phyloP scores from a whole-genome alignment of 2,797 vertebrate genomes.

The Mareca penelope region DNA sequence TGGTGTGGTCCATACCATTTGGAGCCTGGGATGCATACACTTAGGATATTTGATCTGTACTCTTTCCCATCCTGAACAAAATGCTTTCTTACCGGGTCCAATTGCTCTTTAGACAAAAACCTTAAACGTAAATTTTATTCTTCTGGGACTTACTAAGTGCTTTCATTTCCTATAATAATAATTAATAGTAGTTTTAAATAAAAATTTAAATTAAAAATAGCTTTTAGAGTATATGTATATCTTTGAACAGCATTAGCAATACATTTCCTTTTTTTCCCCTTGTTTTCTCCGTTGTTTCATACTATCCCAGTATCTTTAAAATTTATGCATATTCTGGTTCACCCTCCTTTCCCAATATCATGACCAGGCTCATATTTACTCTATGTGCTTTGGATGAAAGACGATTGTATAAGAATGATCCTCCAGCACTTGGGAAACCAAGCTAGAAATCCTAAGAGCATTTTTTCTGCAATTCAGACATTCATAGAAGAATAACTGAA shows the following conservation, averaged over 20 bases:
- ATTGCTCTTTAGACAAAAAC: background rate
- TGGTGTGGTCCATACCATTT: background rate
- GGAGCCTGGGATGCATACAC: background rate
- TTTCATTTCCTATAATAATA: background rate
- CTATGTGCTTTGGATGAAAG: background rate
- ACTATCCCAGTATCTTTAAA: background rate
- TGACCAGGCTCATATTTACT: background rate
- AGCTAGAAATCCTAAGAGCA: background rate
- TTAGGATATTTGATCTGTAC: background rate
- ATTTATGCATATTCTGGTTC: background rate
- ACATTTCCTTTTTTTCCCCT: too few species aligned
- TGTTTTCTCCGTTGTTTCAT: background rate
- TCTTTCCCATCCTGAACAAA: background rate
- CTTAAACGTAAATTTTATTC: background rate
- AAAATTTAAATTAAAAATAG: too few species aligned
- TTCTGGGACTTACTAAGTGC: background rate
- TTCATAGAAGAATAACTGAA: background rate
- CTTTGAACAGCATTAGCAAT: too few species aligned
- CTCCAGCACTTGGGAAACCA: background rate
- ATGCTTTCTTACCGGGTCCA: background rate
- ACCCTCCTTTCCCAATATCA: background rate
- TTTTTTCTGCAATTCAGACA: background rate
- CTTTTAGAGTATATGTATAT: too few species aligned
- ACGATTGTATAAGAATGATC: background rate
- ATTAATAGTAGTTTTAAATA: too few species aligned